Conservation (phyloP, 1,140 invertebrate species). For the Drosophila ironensis region DNA sequence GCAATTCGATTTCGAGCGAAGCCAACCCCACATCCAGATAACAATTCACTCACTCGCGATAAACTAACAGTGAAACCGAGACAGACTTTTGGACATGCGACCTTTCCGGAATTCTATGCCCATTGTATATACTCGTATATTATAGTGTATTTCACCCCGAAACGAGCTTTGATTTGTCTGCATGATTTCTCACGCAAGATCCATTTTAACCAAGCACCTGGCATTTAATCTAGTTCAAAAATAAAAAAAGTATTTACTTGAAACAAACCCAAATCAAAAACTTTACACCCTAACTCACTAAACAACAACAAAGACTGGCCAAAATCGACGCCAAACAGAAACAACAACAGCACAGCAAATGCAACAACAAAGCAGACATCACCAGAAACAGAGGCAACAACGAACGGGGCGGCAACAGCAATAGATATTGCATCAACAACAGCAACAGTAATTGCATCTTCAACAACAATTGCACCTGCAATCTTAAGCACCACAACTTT, state of each 20-base stretch:
- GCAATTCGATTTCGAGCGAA: not conserved
- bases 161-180: slow-evolving; percentile 18
- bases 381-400: slow-evolving; percentile 14
- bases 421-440: slow-evolving; percentile 11
- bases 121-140: not conserved
- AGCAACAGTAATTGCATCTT: too few relatives aligned
- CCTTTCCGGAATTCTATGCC: too few relatives aligned
- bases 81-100: slow-evolving; percentile 1
- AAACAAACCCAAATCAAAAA: slow-evolving; percentile 45
- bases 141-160: not conserved
- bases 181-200: slow-evolving; percentile 12
- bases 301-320: slow-evolving; percentile 66
- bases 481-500: not conserved
- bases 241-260: slow-evolving; percentile 57
- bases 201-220: slow-evolving; percentile 51
- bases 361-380: slow-evolving; percentile 5
- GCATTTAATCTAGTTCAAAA: slow-evolving; percentile 48
- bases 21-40: slow-evolving; percentile 44
- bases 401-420: slow-evolving; percentile 6
- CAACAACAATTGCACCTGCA: slow-evolving; percentile 20
- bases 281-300: slow-evolving; percentile 72
- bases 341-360: slow-evolving; percentile 36
- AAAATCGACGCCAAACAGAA: slow-evolving; percentile 62
- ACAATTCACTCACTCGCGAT: slow-evolving; percentile 61
- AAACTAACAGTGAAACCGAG: slow-evolving; percentile 32